These are phyloP conservation scores for Archaeoteleia sp. DNA, from an alignment of 2,888 invertebrate genomes.

Conservation along the genomic window DNA sequence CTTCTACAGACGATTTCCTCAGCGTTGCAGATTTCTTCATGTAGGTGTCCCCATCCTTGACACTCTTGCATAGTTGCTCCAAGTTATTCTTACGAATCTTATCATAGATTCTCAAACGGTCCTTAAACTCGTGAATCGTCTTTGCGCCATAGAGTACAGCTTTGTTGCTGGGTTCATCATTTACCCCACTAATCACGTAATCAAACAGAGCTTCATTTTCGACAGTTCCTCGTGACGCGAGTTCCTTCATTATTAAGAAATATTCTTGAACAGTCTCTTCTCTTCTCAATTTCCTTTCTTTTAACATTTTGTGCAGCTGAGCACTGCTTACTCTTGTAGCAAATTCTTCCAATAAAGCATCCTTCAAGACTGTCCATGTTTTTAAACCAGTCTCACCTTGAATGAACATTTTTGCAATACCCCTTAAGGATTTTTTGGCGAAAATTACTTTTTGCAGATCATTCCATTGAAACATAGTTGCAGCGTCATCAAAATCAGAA, in stretches of 20 bases:
- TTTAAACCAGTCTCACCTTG: conserved; percentile 9
- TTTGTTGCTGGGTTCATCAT: conserved; percentile 9
- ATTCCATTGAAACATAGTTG: conserved; percentile 9
- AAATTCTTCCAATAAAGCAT: conserved; percentile 14
- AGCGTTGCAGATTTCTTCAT: too few species aligned
- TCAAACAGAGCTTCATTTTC: conserved; percentile 15
- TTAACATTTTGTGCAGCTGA: conserved; percentile 12
- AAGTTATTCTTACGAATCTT: not conserved
- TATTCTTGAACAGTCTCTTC: conserved; percentile 24
- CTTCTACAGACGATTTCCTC: too few species aligned
- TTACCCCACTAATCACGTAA: conserved; percentile 15
- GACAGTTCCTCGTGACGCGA: conserved; percentile 15
- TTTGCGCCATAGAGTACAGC: conserved; percentile 7
- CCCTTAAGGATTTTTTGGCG: conserved; percentile 17
- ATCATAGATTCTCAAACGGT: not conserved
- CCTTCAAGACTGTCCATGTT: not conserved
- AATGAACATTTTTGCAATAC: conserved; percentile 24
- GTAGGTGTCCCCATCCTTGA: too few species aligned
- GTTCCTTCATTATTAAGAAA: conserved; percentile 18
- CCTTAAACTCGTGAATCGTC: not conserved
- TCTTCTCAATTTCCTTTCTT: conserved; percentile 5
- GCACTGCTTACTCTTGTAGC: conserved; percentile 11
- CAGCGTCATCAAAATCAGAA: conserved; percentile 18
- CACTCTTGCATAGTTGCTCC: too few species aligned
- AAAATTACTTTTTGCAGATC: conserved; percentile 18